Percentiles rank a stretch among this genome's conserved stretches.
Conservation (phyloP, 2,797 vertebrate genomes). For the Mionectes olivaceus region DNA sequence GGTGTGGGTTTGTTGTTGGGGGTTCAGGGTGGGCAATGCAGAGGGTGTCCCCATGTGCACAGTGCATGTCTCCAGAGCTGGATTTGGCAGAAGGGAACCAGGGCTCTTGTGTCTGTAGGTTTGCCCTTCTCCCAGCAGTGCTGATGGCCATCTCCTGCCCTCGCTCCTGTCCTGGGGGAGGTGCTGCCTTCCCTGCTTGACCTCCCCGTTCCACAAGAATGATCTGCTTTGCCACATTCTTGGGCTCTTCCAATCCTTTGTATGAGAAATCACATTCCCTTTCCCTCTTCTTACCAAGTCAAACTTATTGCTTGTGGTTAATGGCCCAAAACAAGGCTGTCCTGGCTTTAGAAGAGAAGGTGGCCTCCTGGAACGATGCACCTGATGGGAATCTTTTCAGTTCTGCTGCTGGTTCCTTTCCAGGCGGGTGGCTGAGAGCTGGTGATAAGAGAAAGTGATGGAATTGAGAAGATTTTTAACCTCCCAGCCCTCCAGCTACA, state of each 20-base stretch:
- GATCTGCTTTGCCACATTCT: slow-evolving; percentile 38
- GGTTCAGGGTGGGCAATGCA: background rate
- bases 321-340: background rate
- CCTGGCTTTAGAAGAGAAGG: background rate
- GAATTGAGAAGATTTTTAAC: background rate
- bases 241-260: background rate
- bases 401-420: background rate
- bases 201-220: slow-evolving; percentile 14
- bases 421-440: background rate
- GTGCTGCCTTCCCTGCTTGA: slow-evolving; percentile 19
- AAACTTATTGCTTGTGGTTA: background rate
- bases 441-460: background rate
- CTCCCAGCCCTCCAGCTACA: background rate
- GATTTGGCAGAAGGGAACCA: background rate
- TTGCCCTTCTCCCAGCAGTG: background rate
- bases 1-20: background rate
- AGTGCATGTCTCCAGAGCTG: background rate
- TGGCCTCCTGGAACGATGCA: background rate
- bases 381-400: background rate
- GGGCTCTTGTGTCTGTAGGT: background rate
- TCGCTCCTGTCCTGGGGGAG: background rate
- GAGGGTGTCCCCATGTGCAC: accelerated
- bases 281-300: background rate
- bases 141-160: background rate
- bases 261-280: background rate